phyloP scores from a whole-genome alignment of 2,113 vertebrate species.

The Grus americana region DNA sequence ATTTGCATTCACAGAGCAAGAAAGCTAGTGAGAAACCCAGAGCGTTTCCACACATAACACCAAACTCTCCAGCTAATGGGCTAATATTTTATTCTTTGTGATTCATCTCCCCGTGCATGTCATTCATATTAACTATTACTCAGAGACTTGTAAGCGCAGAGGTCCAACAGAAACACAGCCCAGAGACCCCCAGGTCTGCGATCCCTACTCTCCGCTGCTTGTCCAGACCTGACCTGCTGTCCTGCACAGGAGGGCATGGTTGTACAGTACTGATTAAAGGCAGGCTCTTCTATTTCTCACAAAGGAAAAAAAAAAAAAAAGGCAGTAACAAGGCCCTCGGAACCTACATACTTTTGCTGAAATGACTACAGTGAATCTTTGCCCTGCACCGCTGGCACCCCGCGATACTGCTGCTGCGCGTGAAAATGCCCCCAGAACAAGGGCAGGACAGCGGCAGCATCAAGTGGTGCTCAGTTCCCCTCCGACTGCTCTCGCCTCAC shows the following conservation, averaged over 20 bases:
- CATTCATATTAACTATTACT: not conserved
- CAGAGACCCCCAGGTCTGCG: not conserved
- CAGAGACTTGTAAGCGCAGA: not conserved
- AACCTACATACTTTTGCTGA: not conserved
- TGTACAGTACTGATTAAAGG: not conserved
- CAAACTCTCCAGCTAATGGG: not conserved
- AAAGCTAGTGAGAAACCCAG: not conserved
- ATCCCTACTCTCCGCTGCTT: not conserved
- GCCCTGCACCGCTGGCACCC: not conserved
- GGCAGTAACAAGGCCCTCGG: not conserved
- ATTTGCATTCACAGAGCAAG: not conserved
- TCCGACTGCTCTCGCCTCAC: accelerated
- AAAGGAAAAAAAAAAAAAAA: not conserved
- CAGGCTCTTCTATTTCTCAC: not conserved
- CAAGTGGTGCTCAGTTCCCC: not conserved
- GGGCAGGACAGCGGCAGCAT: not conserved
- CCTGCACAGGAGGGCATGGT: not conserved
- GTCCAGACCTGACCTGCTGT: not conserved
- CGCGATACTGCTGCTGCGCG: not conserved
- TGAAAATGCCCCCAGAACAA: not conserved
- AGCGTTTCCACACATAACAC: not conserved
- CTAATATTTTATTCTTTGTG: not conserved
- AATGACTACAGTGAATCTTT: not conserved
- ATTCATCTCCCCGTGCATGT: not conserved
- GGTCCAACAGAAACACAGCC: not conserved